A percentile compares a stretch with the other conserved stretches of the same genome.
These are phyloP conservation scores for Spermophilus dauricus DNA, from an alignment of 2,113 vertebrate genomes.

Conservation along the genomic window DNA sequence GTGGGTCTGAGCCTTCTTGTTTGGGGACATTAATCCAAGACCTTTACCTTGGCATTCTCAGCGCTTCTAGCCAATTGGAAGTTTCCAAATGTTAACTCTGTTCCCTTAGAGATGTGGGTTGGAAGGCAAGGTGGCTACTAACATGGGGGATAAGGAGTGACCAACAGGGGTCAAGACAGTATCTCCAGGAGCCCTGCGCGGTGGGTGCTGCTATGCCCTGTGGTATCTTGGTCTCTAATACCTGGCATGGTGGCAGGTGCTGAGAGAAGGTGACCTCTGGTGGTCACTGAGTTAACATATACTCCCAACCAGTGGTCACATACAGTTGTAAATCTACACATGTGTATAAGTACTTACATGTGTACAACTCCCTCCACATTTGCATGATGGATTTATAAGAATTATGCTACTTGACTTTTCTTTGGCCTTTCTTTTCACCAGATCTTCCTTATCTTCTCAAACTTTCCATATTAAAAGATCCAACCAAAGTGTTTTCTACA, in stretches of 20 bases:
- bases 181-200: not conserved
- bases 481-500: not conserved
- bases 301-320: not conserved
- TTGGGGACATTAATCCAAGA: not conserved
- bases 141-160: not conserved
- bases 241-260: not conserved
- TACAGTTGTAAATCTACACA: not conserved
- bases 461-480: not conserved
- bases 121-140: not conserved
- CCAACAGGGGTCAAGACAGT: not conserved
- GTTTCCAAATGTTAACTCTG: not conserved
- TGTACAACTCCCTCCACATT: not conserved
- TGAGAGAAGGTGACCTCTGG: conserved; percentile 54
- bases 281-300: conserved; percentile 7
- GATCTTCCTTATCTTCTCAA: conserved; percentile 47
- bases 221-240: not conserved
- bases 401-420: not conserved
- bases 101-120: not conserved
- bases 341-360: not conserved
- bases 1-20: not conserved
- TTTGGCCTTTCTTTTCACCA: not conserved
- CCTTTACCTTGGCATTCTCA: not conserved
- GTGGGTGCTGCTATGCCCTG: not conserved
- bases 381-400: not conserved
- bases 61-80: not conserved